Percentiles rank a stretch among this genome's conserved stretches.
phyloP scores from a whole-genome alignment of 2,888 invertebrate genomes.

The Drosophila neotestacea region DNA sequence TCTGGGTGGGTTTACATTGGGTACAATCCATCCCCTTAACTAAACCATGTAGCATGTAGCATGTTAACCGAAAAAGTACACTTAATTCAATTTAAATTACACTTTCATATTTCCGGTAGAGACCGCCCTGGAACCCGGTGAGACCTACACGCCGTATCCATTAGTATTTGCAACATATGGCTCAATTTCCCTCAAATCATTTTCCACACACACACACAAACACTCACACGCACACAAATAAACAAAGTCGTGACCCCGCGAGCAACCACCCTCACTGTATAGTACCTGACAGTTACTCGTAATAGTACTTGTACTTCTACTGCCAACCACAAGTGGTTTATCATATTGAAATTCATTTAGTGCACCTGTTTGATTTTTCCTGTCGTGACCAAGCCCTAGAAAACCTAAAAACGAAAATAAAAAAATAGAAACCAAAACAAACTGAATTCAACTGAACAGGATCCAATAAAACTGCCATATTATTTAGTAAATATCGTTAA shows the following conservation, averaged over 20 bases:
- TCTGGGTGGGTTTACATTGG: slow-evolving; percentile 13
- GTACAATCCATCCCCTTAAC: slow-evolving; percentile 13
- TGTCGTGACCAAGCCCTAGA: slow-evolving; percentile 30
- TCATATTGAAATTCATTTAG: slow-evolving; percentile 82
- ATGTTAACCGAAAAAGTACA: slow-evolving; percentile 61
- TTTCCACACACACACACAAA: slow-evolving; percentile 49
- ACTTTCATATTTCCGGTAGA: slow-evolving; percentile 78
- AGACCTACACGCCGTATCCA: slow-evolving; percentile 53
- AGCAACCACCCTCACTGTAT: slow-evolving; percentile 16
- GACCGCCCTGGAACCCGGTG: slow-evolving; percentile 9
- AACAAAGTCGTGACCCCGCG: slow-evolving; percentile 19
- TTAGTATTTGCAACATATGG: slow-evolving; percentile 83
- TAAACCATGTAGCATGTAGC: slow-evolving; percentile 1
- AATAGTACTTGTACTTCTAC: slow-evolving; percentile 8
- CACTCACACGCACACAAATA: slow-evolving; percentile 21
- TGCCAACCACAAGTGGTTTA: slow-evolving; percentile 82
- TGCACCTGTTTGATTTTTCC: slow-evolving; percentile 83
- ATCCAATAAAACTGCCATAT: slow-evolving; percentile 47
- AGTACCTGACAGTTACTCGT: slow-evolving; percentile 22
- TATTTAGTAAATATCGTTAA: slow-evolving; percentile 79
- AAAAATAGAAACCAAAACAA: neutral
- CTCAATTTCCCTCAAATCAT: slow-evolving; percentile 81
- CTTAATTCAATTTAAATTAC: slow-evolving; percentile 84
- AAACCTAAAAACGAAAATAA: neutral
- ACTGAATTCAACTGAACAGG: slow-evolving; percentile 3